A percentile compares a stretch with the other conserved stretches of the same genome.
These are phyloP conservation scores for Cichladusa arquata DNA, from an alignment of 2,113 vertebrate genomes.

Conservation along the genomic window DNA sequence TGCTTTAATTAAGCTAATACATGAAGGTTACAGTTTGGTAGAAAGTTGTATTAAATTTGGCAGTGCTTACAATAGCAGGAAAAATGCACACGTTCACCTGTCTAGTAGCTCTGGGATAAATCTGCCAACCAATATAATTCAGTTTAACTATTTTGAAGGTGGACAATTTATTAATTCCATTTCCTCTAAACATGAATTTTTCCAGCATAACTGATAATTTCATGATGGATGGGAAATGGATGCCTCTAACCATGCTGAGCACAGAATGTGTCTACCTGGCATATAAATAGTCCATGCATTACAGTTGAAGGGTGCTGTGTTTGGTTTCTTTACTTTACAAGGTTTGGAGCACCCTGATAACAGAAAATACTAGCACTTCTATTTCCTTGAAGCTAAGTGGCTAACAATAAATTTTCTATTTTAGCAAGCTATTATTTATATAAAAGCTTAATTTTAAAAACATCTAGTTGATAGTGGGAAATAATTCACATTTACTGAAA, in stretches of 20 bases:
- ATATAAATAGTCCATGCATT: not conserved
- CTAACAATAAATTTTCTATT: not conserved
- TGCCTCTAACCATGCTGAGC: conserved; percentile 29
- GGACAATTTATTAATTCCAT: conserved; percentile 41
- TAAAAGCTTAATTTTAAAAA: not conserved
- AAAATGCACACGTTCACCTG: conserved; percentile 13
- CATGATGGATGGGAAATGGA: conserved; percentile 20
- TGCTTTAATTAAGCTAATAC: conserved; percentile 75
- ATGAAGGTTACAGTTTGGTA: conserved; percentile 62
- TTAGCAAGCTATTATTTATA: not conserved
- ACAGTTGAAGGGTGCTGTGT: not conserved
- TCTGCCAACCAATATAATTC: conserved; percentile 19
- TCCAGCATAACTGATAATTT: conserved; percentile 33
- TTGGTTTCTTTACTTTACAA: not conserved
- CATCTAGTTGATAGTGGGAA: not conserved
- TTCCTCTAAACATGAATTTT: conserved; percentile 40
- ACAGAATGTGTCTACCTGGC: conserved; percentile 31
- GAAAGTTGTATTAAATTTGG: conserved; percentile 70
- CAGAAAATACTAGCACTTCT: not conserved
- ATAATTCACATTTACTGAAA: not conserved
- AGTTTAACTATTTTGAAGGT: conserved; percentile 20
- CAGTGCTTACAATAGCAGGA: conserved; percentile 49
- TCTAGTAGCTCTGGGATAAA: conserved; percentile 17
- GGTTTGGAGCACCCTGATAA: not conserved
- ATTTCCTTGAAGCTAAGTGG: not conserved